These are phyloP conservation scores for Cheumatopsyche charites DNA, from an alignment of 1,140 invertebrate genomes.

Conservation along the genomic window DNA sequence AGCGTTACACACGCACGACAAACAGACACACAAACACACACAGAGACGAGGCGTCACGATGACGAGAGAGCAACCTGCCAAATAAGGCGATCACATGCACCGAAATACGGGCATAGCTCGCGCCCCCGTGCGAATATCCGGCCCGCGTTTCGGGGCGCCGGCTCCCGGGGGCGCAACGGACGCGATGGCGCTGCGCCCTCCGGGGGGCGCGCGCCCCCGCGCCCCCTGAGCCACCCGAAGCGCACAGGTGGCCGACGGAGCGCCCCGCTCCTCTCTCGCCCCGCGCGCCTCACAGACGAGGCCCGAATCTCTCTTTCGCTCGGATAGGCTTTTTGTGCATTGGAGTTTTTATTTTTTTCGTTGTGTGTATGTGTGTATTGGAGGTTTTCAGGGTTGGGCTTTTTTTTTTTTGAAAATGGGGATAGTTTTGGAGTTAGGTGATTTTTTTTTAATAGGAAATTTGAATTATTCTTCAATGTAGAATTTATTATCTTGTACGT, in stretches of 20 bases:
- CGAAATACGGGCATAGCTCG: conserved; percentile 38
- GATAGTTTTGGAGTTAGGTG: too few relatives aligned
- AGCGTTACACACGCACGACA: too few relatives aligned
- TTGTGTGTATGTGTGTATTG: too few relatives aligned
- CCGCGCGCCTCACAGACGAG: conserved; percentile 1
- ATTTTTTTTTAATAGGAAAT: too few relatives aligned
- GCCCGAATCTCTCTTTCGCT: neutral
- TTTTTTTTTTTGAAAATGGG: neutral
- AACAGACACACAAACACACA: too few relatives aligned
- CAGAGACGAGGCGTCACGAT: neutral
- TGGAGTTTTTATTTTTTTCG: too few relatives aligned
- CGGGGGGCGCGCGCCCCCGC: conserved; percentile 10
- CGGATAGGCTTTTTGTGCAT: too few relatives aligned
- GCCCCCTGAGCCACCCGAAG: conserved; percentile 18
- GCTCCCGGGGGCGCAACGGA: conserved; percentile 7
- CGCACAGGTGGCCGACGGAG: conserved; percentile 20
- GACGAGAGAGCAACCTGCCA: conserved; percentile 39
- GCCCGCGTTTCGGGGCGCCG: conserved; percentile 24
- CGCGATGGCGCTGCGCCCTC: conserved; percentile 3
- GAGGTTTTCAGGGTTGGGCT: neutral
- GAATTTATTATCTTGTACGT: too few relatives aligned
- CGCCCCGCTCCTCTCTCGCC: conserved; percentile 4
- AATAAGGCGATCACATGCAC: conserved; percentile 45
- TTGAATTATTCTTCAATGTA: too few relatives aligned
- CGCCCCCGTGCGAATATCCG: conserved; percentile 24